Conservation (phyloP, 2,113 vertebrate species). For the Tetraodon nigroviridis region DNA sequence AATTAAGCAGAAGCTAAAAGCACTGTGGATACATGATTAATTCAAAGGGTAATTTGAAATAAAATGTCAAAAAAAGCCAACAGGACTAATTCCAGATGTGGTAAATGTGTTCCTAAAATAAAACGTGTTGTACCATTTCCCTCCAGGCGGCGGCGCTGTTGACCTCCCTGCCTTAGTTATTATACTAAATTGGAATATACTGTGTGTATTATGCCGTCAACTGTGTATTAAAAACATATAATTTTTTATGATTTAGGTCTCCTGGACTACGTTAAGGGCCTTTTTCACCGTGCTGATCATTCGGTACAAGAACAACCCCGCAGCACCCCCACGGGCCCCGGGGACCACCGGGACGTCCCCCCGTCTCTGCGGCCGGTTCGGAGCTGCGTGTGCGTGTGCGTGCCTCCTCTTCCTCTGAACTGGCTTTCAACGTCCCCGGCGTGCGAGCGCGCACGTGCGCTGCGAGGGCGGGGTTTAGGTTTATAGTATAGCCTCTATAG, state of each 20-base stretch:
- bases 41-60: conserved; percentile 55
- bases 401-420: conserved; percentile 7
- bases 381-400: conserved; percentile 4
- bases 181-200: no score
- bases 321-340: no score
- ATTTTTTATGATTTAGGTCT: not conserved
- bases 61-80: conserved; percentile 44
- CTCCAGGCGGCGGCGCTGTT: conserved; percentile 47
- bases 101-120: conserved; percentile 10
- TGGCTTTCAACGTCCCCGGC: conserved; percentile 6
- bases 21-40: conserved; percentile 45
- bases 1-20: conserved; percentile 41
- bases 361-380: not conserved
- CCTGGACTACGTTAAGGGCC: no score
- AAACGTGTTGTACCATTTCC: not conserved
- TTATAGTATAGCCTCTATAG: not conserved
- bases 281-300: no score
- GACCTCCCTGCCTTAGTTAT: conserved; percentile 18
- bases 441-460: not conserved
- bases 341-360: no score
- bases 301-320: no score
- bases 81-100: not conserved
- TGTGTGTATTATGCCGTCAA: no score
- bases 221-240: not conserved
- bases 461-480: not conserved